A percentile compares a stretch with the other conserved stretches of the same genome.
Evolutionary conservation across 1,140 invertebrate genomes (phyloP).

Genomic region (Drosophila jambulina): DNA sequence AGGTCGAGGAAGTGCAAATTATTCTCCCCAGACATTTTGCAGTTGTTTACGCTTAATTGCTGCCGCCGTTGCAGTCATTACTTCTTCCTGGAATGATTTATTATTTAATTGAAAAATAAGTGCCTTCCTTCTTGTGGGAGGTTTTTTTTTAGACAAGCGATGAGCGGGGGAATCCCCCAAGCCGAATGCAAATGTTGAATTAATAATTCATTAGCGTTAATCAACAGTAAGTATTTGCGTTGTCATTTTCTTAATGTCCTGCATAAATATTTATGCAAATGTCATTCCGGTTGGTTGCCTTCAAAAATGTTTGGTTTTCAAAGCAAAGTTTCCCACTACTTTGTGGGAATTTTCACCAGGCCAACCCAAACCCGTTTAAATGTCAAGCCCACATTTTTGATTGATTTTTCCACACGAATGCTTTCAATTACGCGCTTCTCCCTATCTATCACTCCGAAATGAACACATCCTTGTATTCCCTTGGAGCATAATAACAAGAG

Average conservation of each 20-base stretch:
- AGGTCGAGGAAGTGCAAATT: constrained; percentile 51
- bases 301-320: constrained; percentile 10
- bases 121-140: neutral
- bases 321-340: neutral
- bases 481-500: constrained; percentile 58
- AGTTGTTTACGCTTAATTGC: constrained; percentile 60
- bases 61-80: constrained; percentile 55
- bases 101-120: constrained; percentile 57
- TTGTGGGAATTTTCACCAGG: neutral
- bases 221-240: neutral
- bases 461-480: constrained; percentile 39
- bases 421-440: constrained; percentile 56
- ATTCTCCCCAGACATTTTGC: constrained; percentile 54
- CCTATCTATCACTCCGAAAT: constrained; percentile 13
- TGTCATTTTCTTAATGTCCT: neutral
- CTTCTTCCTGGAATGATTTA: constrained; percentile 50
- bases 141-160: neutral
- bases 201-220: constrained; percentile 14
- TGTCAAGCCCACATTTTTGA: constrained; percentile 58
- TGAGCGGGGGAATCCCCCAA: neutral
- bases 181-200: constrained; percentile 1
- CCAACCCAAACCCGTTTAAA: constrained; percentile 44
- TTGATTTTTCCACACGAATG: constrained; percentile 69
- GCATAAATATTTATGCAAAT: constrained; percentile 29
- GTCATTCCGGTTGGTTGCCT: neutral